These are phyloP conservation scores for Chaetorhynchus papuensis DNA, from an alignment of 2,113 vertebrate species.

Conservation along the genomic window DNA sequence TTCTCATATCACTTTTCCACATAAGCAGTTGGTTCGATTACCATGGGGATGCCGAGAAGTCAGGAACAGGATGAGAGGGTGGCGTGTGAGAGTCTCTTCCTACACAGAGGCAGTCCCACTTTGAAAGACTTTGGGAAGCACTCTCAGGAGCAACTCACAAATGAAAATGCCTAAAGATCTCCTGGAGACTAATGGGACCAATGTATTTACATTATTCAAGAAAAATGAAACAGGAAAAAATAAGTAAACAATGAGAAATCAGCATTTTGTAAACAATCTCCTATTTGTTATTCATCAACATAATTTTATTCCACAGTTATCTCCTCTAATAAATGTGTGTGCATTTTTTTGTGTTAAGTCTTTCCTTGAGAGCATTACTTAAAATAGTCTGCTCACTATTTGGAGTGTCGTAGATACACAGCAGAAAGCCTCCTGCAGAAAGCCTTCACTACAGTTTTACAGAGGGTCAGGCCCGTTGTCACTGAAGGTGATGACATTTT, in stretches of 20 bases:
- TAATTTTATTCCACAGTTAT: not conserved
- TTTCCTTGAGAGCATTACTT: not conserved
- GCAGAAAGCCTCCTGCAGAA: not conserved
- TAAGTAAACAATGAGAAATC: conserved; percentile 27
- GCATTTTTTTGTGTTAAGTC: not conserved
- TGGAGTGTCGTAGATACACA: not conserved
- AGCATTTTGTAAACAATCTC: conserved; percentile 29
- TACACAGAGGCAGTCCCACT: not conserved
- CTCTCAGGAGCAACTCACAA: not conserved
- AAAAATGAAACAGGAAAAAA: not conserved
- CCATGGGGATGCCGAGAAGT: not conserved
- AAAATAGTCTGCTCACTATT: not conserved
- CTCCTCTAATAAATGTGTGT: not conserved
- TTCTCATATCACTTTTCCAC: conserved; percentile 28
- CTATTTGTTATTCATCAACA: not conserved
- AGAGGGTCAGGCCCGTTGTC: not conserved
- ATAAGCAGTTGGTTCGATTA: not conserved
- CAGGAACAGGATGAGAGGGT: not conserved
- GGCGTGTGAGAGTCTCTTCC: not conserved
- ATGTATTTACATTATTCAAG: not conserved
- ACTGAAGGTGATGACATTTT: not conserved
- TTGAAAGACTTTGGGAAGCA: not conserved
- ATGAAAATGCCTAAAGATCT: not conserved
- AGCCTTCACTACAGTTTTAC: not conserved
- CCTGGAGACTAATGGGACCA: not conserved